Evolutionary conservation across 2,113 vertebrate species (phyloP), one percentile per base, ranked within the genome.

Genomic region (Macroglossus sobrinus): DNA sequence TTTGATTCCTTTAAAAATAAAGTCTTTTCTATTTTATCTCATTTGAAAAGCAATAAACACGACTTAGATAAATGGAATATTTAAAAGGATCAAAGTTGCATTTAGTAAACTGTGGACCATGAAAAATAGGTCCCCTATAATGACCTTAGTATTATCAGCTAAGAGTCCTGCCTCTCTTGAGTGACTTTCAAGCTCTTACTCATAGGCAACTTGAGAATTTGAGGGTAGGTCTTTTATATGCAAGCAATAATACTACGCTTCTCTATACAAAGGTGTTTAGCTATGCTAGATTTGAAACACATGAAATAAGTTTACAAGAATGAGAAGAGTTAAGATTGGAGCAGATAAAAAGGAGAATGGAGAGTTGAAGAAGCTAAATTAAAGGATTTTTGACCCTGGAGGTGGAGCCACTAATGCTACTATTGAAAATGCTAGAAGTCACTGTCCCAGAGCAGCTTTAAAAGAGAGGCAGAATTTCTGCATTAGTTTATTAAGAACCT

Each of bases 1-100:
- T 71, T 47, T 71, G 2, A 69, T 90, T 85, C 33, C 43, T 86
- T 82, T 91, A 66, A 88, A 96, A 96, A 24, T 72, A 93, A 63
- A 84, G 6, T 14, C 76, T 84, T 35, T 8, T 78, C 16, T 93
- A 15, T 89, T 79, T 63, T 81, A 53, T 61, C 69, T 71, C 30
- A 74, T 47, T 21, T 55, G 55, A 45, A 76, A 19, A 3, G 16
- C 6, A 89, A 2, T 50, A 68, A 86, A 24, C 4, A 24, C 50
- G 10, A 78, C 64, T 95, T 47, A 55, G 10, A 50, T 40, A 69
- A 84, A 30, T 53, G 28, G 11, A 81, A n/a, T 47, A 61, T 80
- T 88, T 88, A 18, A 14, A 72, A 88, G 30, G 33, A 30, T n/a
- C 4, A 26, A 50, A 79, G 10, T 11, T 75, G 2, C 55, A 26